Conservation (phyloP, 2,888 invertebrate genomes). For the Sturmia bella region DNA sequence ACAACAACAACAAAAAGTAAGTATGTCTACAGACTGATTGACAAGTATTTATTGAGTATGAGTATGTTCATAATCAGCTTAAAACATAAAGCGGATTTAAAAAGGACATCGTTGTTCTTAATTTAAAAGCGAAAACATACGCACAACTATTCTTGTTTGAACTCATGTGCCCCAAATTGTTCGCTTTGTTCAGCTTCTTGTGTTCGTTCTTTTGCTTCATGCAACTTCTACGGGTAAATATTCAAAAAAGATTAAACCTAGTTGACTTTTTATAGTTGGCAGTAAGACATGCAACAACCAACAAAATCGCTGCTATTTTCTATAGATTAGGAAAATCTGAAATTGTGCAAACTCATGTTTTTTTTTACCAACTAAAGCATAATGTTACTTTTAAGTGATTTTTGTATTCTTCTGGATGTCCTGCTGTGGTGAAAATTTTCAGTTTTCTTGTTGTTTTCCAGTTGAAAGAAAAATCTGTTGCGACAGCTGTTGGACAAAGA, state of each 20-base stretch:
- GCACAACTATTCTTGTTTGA: conserved; percentile 50
- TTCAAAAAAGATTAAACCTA: conserved; percentile 48
- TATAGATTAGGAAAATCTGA: not conserved
- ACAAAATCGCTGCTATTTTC: not conserved
- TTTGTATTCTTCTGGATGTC: conserved; percentile 59
- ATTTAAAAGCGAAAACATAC: conserved; percentile 54
- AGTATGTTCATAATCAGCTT: conserved; percentile 69
- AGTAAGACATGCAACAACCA: not conserved
- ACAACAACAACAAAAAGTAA: conserved; percentile 5
- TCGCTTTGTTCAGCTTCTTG: conserved; percentile 12
- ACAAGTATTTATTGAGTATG: conserved; percentile 37
- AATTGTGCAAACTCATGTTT: conserved; percentile 56
- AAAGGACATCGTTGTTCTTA: conserved; percentile 65
- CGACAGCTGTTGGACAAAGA: conserved; percentile 69
- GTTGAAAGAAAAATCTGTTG: conserved; percentile 65
- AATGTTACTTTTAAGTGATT: conserved; percentile 62
- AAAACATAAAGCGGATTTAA: conserved; percentile 69
- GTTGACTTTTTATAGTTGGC: conserved; percentile 47
- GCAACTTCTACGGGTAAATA: not conserved
- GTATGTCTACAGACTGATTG: conserved; percentile 20
- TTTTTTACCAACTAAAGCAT: conserved; percentile 22
- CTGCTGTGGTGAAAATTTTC: conserved; percentile 67
- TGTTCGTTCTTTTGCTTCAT: conserved; percentile 8
- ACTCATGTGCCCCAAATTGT: conserved; percentile 29
- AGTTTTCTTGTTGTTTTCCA: conserved; percentile 33